Conservation (phyloP, 2,888 invertebrate species). For the Hirtodrosophila confusa region DNA sequence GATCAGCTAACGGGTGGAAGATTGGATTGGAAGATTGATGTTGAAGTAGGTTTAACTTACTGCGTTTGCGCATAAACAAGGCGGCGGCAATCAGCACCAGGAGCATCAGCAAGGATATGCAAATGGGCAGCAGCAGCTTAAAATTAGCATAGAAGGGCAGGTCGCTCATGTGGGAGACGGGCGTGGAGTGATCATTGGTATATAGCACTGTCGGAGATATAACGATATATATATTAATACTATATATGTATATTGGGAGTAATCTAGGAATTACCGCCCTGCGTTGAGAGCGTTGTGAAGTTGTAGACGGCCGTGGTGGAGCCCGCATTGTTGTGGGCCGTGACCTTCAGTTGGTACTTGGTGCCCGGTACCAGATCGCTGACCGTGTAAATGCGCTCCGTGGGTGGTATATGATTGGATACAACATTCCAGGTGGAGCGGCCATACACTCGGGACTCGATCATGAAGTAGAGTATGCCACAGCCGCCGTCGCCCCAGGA, state of each 20-base stretch:
- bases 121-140: slow-evolving; percentile 87
- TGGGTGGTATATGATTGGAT: slow-evolving; percentile 92
- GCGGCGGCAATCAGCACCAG: slow-evolving; percentile 88
- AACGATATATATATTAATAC: too few species aligned
- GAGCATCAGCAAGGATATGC: slow-evolving; percentile 88
- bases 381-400: slow-evolving; percentile 92
- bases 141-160: slow-evolving; percentile 88
- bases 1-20: too few species aligned
- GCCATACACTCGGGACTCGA: slow-evolving; percentile 89
- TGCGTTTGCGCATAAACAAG: slow-evolving; percentile 89
- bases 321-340: slow-evolving; percentile 94
- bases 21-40: too few species aligned
- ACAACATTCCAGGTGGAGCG: slow-evolving; percentile 89
- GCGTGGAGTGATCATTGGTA: slow-evolving; percentile 88
- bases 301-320: slow-evolving; percentile 92
- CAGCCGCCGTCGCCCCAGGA: slow-evolving; percentile 96
- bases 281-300: slow-evolving; percentile 91
- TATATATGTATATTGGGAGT: too few species aligned
- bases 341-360: slow-evolving; percentile 89
- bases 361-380: slow-evolving; percentile 90
- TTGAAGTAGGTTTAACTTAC: slow-evolving; percentile 85
- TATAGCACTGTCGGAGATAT: slow-evolving; percentile 82
- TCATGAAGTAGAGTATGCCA: slow-evolving; percentile 93
- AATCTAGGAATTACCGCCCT: slow-evolving; percentile 87
- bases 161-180: slow-evolving; percentile 88